Conservation (phyloP, 1,140 invertebrate species). For the Glomeris maerens region DNA sequence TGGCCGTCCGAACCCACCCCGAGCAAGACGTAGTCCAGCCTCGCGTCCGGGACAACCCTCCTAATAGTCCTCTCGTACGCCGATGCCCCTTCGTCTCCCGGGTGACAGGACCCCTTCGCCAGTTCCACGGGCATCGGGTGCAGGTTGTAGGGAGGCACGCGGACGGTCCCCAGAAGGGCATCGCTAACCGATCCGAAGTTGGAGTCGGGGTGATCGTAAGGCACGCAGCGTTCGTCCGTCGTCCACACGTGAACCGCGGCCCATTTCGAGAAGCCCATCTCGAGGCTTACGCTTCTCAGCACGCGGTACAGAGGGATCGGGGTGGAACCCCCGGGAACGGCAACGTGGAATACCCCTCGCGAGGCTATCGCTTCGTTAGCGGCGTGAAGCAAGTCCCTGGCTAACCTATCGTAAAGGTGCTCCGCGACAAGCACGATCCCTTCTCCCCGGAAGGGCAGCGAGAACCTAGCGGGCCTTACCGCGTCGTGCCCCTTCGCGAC, state of each 20-base stretch:
- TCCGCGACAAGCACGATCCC: too few relatives aligned
- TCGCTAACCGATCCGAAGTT: not conserved
- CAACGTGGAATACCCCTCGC: not conserved
- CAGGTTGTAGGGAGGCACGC: not conserved
- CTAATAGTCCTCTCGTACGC: not conserved
- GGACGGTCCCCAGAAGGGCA: not conserved
- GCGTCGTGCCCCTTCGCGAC: too few relatives aligned
- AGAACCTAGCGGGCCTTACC: too few relatives aligned
- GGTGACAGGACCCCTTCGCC: not conserved
- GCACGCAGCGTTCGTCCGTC: not conserved
- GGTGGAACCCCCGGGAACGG: not conserved
- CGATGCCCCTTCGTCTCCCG: not conserved
- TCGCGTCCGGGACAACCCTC: not conserved
- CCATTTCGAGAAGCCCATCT: too few relatives aligned
- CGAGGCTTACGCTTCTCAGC: not conserved
- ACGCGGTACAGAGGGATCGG: not conserved
- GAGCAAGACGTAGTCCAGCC: not conserved
- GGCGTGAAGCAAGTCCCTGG: too few relatives aligned
- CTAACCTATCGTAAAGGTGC: too few relatives aligned
- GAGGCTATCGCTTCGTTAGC: too few relatives aligned
- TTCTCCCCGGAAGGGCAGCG: too few relatives aligned
- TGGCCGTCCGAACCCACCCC: not conserved
- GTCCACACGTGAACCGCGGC: not conserved
- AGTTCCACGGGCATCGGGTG: not conserved
- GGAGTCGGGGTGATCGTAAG: not conserved